phyloP scores from a whole-genome alignment of 2,888 invertebrate genomes.

The Meandrusa payeni region DNA sequence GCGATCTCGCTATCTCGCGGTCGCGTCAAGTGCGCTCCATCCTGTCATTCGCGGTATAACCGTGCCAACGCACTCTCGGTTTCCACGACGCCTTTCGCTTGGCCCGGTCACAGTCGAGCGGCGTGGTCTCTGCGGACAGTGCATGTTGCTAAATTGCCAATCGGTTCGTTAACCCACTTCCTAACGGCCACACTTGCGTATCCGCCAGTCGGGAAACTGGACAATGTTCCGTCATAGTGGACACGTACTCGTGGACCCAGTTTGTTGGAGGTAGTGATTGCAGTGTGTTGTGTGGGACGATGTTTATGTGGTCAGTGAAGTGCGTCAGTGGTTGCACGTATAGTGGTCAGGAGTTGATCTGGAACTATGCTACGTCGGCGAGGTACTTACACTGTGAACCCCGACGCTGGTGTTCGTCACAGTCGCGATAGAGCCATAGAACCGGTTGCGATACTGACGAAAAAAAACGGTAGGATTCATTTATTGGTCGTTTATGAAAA shows the following conservation, averaged over 20 bases:
- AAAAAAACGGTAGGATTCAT: constrained; percentile 59
- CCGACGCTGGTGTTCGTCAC: constrained; percentile 49
- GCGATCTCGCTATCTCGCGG: constrained; percentile 70
- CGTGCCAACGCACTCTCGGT: constrained; percentile 70
- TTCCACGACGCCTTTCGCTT: constrained; percentile 70
- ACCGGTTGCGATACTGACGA: constrained; percentile 41
- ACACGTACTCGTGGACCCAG: not conserved
- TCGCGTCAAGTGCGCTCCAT: constrained; percentile 51
- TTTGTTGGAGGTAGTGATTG: constrained; percentile 6
- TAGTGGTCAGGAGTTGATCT: constrained; percentile 30
- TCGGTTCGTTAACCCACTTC: constrained; percentile 68
- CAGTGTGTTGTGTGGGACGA: constrained; percentile 24
- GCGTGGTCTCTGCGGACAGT: constrained; percentile 50
- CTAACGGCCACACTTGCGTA: constrained; percentile 43
- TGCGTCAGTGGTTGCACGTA: constrained; percentile 22
- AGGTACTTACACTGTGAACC: constrained; percentile 70
- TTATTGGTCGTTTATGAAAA: no score
- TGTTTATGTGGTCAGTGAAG: constrained; percentile 33
- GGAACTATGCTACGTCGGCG: constrained; percentile 65
- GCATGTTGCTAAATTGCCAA: constrained; percentile 68
- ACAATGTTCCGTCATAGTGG: constrained; percentile 39
- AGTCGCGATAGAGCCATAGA: constrained; percentile 45
- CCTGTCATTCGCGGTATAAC: constrained; percentile 67
- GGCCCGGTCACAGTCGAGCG: constrained; percentile 51
- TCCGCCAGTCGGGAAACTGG: constrained; percentile 50